A percentile compares a stretch with the other conserved stretches of the same genome.
phyloP scores from a whole-genome alignment of 1,140 invertebrate species.

The Drosophila obscura region DNA sequence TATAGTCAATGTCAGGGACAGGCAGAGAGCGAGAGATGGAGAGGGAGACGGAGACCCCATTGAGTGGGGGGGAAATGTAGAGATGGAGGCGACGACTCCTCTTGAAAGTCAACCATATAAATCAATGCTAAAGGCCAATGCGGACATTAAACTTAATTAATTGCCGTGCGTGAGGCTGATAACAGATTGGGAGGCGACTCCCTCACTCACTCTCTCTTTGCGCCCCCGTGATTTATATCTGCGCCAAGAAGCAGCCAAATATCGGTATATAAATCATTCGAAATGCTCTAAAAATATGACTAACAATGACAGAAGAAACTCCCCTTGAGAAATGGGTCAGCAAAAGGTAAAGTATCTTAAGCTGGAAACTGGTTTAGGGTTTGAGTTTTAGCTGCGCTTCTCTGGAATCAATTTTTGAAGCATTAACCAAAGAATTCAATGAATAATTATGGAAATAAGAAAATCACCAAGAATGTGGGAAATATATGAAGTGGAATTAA shows the following conservation, averaged over 20 bases:
- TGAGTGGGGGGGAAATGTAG: too few relatives aligned
- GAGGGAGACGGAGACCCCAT: constrained; percentile 1
- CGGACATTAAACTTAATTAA: constrained; percentile 75
- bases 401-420: too few relatives aligned
- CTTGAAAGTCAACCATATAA: constrained; percentile 49
- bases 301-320: not conserved
- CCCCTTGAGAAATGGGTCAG: not conserved
- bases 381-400: too few relatives aligned
- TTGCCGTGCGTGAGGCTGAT: constrained; percentile 57
- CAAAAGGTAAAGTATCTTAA: not conserved
- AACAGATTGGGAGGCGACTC: constrained; percentile 32
- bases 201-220: too few relatives aligned
- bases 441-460: too few relatives aligned
- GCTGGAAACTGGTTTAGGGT: too few relatives aligned
- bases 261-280: constrained; percentile 60
- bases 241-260: constrained; percentile 20
- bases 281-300: constrained; percentile 32
- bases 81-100: too few relatives aligned
- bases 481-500: too few relatives aligned
- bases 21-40: constrained; percentile 6
- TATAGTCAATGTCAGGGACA: constrained; percentile 40
- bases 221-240: constrained; percentile 51
- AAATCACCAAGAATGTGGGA: too few relatives aligned
- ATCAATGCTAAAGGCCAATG: constrained; percentile 68
- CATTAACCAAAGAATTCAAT: too few relatives aligned